phyloP scores from a whole-genome alignment of 1,140 invertebrate species.

The Archivesica marissinica region DNA sequence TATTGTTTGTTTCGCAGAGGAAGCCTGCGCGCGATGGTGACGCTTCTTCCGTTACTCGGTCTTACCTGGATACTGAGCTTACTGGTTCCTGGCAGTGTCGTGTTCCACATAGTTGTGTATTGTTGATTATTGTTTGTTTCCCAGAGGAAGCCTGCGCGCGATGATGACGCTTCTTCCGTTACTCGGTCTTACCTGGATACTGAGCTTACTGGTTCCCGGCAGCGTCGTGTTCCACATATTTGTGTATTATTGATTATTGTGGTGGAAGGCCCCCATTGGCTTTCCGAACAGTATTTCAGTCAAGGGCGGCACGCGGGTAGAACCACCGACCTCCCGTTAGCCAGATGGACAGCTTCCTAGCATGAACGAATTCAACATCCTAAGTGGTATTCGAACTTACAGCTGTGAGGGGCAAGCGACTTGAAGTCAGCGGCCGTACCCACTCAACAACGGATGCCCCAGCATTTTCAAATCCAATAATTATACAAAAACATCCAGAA shows the following conservation, averaged over 20 bases:
- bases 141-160: slow-evolving; percentile 71
- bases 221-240: slow-evolving; percentile 69
- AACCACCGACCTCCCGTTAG: too few relatives aligned
- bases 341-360: too few relatives aligned
- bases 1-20: slow-evolving; percentile 60
- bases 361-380: too few relatives aligned
- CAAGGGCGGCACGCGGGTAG: too few relatives aligned
- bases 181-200: slow-evolving; percentile 71
- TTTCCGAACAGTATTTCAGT: not conserved
- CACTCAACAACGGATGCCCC: too few relatives aligned
- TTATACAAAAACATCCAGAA: not conserved
- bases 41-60: slow-evolving; percentile 69
- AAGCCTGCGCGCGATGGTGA: slow-evolving; percentile 69
- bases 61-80: slow-evolving; percentile 71
- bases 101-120: not conserved
- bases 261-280: not conserved
- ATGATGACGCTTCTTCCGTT: slow-evolving; percentile 72
- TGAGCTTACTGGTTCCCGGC: slow-evolving; percentile 71
- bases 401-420: too few relatives aligned
- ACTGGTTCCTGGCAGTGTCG: slow-evolving; percentile 66
- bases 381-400: too few relatives aligned
- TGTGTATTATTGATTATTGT: too few relatives aligned
- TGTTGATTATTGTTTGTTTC: not conserved
- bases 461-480: not conserved
- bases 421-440: too few relatives aligned